Percentiles rank a stretch among this genome's conserved stretches.
phyloP scores from a whole-genome alignment of 2,797 vertebrate genomes.

The Darevskia nairensis region DNA sequence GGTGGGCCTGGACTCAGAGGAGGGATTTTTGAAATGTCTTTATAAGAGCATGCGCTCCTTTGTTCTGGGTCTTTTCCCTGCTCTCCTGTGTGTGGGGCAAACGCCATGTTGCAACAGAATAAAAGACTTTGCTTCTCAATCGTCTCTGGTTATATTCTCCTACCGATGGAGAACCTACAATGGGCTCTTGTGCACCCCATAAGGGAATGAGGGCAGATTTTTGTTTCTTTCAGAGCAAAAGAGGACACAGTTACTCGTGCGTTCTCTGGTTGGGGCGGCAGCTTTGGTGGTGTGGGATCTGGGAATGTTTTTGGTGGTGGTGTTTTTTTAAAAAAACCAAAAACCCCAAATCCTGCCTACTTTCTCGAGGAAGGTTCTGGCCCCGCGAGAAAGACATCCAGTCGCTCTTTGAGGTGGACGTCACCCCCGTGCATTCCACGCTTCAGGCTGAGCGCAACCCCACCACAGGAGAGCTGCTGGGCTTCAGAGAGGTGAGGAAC shows the following conservation, averaged over 20 bases:
- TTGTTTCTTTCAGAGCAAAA: no score
- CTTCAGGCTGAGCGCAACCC: constrained; percentile 90
- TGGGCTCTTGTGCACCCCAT: no score
- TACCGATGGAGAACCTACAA: no score
- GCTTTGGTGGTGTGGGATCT: neutral
- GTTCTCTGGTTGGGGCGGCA: neutral
- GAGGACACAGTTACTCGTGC: neutral
- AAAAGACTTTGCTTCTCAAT: no score
- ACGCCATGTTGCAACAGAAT: no score
- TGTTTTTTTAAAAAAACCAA: neutral
- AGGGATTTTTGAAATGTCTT: no score
- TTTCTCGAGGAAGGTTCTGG: constrained; percentile 78
- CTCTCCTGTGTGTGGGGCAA: no score
- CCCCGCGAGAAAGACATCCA: constrained; percentile 75
- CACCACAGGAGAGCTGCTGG: constrained; percentile 89
- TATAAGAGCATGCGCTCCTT: no score
- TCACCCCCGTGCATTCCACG: constrained; percentile 84
- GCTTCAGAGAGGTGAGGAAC: constrained; percentile 87
- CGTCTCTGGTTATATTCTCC: no score
- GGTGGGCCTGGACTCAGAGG: no score
- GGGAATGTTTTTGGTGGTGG: neutral
- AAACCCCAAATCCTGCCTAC: neutral
- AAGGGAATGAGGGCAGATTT: no score
- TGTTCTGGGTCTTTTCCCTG: no score
- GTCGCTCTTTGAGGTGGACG: constrained; percentile 80